phyloP scores from a whole-genome alignment of 2,797 vertebrate genomes.

The Coilia nasus region DNA sequence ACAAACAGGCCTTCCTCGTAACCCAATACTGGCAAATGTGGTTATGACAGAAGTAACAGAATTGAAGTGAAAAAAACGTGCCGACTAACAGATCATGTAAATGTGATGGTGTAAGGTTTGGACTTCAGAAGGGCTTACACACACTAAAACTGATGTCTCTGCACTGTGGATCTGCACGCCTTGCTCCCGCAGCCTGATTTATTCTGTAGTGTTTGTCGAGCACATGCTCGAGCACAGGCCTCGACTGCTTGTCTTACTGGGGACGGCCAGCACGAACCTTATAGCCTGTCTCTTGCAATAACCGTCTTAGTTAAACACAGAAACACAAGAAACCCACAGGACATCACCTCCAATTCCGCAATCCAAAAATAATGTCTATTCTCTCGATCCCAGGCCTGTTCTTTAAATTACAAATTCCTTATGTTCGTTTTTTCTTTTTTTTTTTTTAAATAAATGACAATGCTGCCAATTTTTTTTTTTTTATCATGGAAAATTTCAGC shows the following conservation, averaged over 20 bases:
- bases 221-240: slow-evolving; percentile 20
- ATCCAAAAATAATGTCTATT: slow-evolving; percentile 34
- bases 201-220: slow-evolving; percentile 26
- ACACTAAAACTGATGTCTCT: neutral
- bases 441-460: neutral
- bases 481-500: neutral
- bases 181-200: slow-evolving; percentile 28
- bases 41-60: neutral
- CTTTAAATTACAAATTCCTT: slow-evolving; percentile 6
- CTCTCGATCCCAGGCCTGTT: slow-evolving; percentile 5
- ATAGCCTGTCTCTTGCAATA: slow-evolving; percentile 36
- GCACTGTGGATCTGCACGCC: neutral
- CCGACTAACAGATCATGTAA: neutral
- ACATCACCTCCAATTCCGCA: slow-evolving; percentile 28
- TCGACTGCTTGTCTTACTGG: slow-evolving; percentile 7
- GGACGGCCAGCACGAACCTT: slow-evolving; percentile 23
- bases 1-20: neutral
- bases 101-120: neutral
- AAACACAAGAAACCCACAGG: slow-evolving; percentile 31
- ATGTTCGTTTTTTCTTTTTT: neutral
- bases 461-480: neutral
- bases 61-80: neutral
- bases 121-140: neutral
- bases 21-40: neutral
- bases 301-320: slow-evolving; percentile 38